These are phyloP conservation scores for Cebuella pygmaea DNA, from an alignment of 2,797 vertebrate genomes.

Conservation along the genomic window DNA sequence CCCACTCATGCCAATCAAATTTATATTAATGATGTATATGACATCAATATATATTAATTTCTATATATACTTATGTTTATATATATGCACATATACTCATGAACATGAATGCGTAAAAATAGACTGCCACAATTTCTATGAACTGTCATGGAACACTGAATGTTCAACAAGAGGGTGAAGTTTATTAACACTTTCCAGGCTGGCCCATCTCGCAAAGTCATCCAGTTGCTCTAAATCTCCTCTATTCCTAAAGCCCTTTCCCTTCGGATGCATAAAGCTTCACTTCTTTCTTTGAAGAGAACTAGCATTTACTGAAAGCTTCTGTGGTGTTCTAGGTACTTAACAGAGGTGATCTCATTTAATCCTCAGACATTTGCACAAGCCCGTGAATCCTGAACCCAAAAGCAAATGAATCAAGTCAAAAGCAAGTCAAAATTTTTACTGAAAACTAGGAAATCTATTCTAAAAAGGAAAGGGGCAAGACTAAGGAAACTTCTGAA, in stretches of 20 bases:
- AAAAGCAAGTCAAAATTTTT: slow-evolving; percentile 34
- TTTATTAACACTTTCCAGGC: not conserved
- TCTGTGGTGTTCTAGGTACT: not conserved
- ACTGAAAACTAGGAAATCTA: slow-evolving; percentile 44
- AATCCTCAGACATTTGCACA: slow-evolving; percentile 42
- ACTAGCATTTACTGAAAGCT: slow-evolving; percentile 51
- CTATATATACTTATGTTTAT: not conserved
- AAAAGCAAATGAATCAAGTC: slow-evolving; percentile 44
- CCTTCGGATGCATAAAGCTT: slow-evolving; percentile 7
- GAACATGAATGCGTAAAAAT: slow-evolving; percentile 8
- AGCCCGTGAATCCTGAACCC: not conserved
- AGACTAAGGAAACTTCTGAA: not conserved
- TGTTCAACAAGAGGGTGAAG: not conserved
- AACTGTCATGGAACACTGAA: not conserved
- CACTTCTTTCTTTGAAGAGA: slow-evolving; percentile 42
- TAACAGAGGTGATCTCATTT: slow-evolving; percentile 40
- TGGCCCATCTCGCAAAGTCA: not conserved
- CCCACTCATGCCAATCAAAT: not conserved
- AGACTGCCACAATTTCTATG: not conserved
- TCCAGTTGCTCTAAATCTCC: slow-evolving; percentile 17
- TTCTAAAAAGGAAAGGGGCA: not conserved
- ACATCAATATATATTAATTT: not conserved
- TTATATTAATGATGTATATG: not conserved
- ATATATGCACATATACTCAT: not conserved
- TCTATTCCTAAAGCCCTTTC: slow-evolving; percentile 29